Base-by-base conservation (phyloP, 2,797 vertebrate species). In the Distichodus sexfasciatus region DNA sequence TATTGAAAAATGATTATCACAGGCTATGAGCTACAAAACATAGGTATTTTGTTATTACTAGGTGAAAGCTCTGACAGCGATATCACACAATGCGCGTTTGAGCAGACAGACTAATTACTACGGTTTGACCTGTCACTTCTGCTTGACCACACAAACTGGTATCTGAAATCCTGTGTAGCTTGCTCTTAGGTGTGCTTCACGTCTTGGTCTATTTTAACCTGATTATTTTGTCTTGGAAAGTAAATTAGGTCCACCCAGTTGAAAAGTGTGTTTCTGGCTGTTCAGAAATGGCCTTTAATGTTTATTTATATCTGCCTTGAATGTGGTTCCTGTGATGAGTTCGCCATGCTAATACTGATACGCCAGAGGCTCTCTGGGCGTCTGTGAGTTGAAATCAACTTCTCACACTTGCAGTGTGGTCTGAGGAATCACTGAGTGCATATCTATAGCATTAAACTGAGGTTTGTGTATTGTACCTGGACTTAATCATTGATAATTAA, bases 321-420 rank as follows among this genome's bases (percentile, higher is more conserved):
- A 9, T 26, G 21, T 55, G 63, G 62, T 78, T 83, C 76, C 73
- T 17, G 19, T 85, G 83, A 85, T 77, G 81, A 85, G 59, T 44
- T 54, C 35, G 74, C 81, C 83, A 82, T 82, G 83, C 80, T 84
- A 82, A 83, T 84, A 81, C 79, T 35, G 80, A 83, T 77, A 47
- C 73, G 54, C 46, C 69, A 72, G 77, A 40, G 75, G 72, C 67
- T 54, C n/a, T 71, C 78, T 80, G 78, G 69, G 79, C 77, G 69
- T 60, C 77, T 51, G 33, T 80, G 82, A 76, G 76, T 77, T 80
- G 12, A 75, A 17, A 54, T 59, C 21, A 47, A 55, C 36, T 77
- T 79, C 76, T 81, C 78, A 81, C 78, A 71, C 69, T 76, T 55
- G 3, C 46, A 19, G 71, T 76, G 77, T 81, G 77, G 35, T 76